Evolutionary conservation across 2,797 vertebrate species (phyloP), one percentile per base, ranked within the genome.

Genomic region (Diplodus sargus): DNA sequence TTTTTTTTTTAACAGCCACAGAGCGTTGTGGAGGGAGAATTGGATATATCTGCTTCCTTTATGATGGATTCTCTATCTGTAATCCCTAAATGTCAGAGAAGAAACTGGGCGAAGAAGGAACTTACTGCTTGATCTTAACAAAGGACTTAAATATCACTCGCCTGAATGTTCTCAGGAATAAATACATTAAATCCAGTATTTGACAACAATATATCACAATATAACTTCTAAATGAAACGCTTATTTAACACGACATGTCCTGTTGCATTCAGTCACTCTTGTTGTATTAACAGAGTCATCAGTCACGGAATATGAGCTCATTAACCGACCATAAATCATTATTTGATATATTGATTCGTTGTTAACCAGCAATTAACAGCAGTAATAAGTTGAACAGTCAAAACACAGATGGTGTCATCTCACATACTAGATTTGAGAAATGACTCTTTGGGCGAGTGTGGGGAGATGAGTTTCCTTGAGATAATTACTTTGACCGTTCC

Each of bases 71-170:
- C 11, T 58, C 25, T 51, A 22, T 42, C 15, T 43, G 43, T 52
- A 58, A 66, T 69, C 15, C 17, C 52, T 53, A 64, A 81, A 74
- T 82, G 71, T 82, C 81, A 85, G 52, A 1, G 7, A 22, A 13
- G 15, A 70, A 78, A 69, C 15, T 34, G 59, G 5, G 3, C 30
- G 53, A 58, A n/a, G 17, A 57, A n/a, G 8, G 4, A 64, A 67
- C 48, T 49, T 64, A 11, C 20, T 13, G 14, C 22, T 53, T 25
- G 45, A 66, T 42, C 13, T 25, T 43, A 28, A 13, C 23, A 56
- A 28, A 28, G 4, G 23, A 67, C 7, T 17, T 22, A 65, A 70
- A 43, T 15, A 15, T 9, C 6, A 22, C 39, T 53, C 12, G 6
- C 3, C 39, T n/a, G 49, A 62, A 34, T 20, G 34, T 11, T 0